These are phyloP conservation scores for Nasonia oneida DNA, from an alignment of 2,888 invertebrate species.

Conservation along the genomic window DNA sequence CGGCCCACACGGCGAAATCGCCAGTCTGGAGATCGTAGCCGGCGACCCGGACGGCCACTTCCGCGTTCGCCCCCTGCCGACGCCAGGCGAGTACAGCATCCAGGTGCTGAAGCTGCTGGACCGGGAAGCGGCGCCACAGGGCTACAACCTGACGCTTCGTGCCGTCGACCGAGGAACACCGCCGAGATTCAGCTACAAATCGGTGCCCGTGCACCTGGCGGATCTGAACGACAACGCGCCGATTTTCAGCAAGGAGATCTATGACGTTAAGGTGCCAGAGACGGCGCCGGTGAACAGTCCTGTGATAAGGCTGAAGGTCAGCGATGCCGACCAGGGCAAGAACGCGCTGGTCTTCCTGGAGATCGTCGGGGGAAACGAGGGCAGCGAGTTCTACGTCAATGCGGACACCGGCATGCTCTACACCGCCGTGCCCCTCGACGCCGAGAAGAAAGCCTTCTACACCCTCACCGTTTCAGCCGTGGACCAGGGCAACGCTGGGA, in stretches of 20 bases:
- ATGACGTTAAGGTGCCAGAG: conserved; percentile 93
- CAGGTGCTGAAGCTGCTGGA: conserved; percentile 89
- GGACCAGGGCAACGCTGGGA: conserved; percentile 91
- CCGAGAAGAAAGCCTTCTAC: conserved; percentile 91
- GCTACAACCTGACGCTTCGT: conserved; percentile 92
- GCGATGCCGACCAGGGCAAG: conserved; percentile 90
- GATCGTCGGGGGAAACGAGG: conserved; percentile 95
- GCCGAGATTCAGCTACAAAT: conserved; percentile 88
- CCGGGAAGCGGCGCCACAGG: conserved; percentile 88
- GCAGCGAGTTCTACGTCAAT: conserved; percentile 92
- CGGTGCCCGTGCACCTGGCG: conserved; percentile 89
- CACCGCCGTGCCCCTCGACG: conserved; percentile 90
- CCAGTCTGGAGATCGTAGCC: conserved; percentile 90
- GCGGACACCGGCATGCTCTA: conserved; percentile 94
- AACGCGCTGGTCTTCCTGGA: conserved; percentile 92
- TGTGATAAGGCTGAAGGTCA: conserved; percentile 91
- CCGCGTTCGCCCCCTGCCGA: conserved; percentile 83
- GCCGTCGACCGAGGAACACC: conserved; percentile 92
- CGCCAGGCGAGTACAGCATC: conserved; percentile 87
- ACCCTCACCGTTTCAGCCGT: conserved; percentile 94
- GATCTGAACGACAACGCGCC: conserved; percentile 93
- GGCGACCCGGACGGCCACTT: conserved; percentile 96
- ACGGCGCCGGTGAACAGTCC: conserved; percentile 94
- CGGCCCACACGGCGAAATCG: conserved; percentile 92
- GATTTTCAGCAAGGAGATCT: conserved; percentile 91